These are phyloP conservation scores for Muscidifurax raptorellus DNA, from an alignment of 1,140 invertebrate species.

Conservation along the genomic window DNA sequence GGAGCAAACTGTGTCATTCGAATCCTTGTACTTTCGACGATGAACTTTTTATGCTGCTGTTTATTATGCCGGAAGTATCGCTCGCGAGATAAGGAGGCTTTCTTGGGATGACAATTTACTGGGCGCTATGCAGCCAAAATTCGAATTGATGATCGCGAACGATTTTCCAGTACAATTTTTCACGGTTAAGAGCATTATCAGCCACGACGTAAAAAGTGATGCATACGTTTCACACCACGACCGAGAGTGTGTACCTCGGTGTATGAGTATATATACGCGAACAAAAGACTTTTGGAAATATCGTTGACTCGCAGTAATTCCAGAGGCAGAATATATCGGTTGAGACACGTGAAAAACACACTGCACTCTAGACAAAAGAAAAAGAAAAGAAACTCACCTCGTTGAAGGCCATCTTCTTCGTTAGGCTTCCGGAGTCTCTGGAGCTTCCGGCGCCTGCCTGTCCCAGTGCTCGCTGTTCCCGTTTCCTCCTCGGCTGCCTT, in stretches of 20 bases:
- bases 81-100: too few species aligned
- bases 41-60: too few species aligned
- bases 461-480: conserved; percentile 64
- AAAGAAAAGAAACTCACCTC: conserved; percentile 64
- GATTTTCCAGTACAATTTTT: background rate
- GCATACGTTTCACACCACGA: background rate
- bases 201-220: conserved; percentile 26
- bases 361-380: background rate
- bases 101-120: too few species aligned
- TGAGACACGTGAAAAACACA: background rate
- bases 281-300: background rate
- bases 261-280: background rate
- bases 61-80: too few species aligned
- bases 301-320: too few species aligned
- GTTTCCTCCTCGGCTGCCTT: conserved; percentile 50
- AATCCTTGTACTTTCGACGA: too few species aligned
- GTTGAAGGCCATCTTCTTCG: conserved; percentile 76
- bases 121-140: too few species aligned
- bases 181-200: conserved; percentile 6
- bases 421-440: conserved; percentile 71
- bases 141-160: too few species aligned
- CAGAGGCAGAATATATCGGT: too few species aligned
- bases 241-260: too few species aligned
- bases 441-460: conserved; percentile 72
- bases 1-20: too few species aligned